Conservation (phyloP, 1,140 invertebrate species). For the Acromyrmex heyeri region DNA sequence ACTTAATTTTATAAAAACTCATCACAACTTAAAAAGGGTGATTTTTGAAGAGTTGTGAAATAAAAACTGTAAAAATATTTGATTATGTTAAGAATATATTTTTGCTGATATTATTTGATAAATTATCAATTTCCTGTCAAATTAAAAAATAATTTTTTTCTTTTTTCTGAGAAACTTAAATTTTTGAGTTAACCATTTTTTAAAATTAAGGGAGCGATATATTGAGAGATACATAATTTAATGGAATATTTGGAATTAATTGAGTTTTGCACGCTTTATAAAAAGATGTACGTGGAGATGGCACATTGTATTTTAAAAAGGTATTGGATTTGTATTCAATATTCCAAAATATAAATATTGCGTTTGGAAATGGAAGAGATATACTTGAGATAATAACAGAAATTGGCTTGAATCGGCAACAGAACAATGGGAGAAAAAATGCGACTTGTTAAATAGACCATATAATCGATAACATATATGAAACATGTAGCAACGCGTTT, state of each 20-base stretch:
- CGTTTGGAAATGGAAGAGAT: slow-evolving; percentile 46
- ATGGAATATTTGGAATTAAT: not conserved
- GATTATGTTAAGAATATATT: no score
- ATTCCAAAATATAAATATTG: slow-evolving; percentile 37
- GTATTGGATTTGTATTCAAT: not conserved
- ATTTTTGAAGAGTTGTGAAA: no score
- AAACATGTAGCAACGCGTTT: not conserved
- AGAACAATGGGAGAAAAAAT: not conserved
- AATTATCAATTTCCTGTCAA: no score
- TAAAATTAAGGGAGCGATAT: not conserved
- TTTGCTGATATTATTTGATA: no score
- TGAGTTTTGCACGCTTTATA: not conserved
- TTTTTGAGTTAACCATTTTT: no score
- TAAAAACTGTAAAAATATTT: no score
- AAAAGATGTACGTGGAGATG: not conserved
- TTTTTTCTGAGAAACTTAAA: no score
- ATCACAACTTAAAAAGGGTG: no score
- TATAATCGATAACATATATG: slow-evolving; percentile 46
- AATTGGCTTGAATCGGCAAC: slow-evolving; percentile 5
- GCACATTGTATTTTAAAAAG: not conserved
- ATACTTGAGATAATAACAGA: slow-evolving; percentile 20
- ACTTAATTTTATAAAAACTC: no score
- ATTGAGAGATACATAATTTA: not conserved
- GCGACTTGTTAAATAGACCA: not conserved
- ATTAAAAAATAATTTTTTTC: no score